Evolutionary conservation across 2,888 invertebrate genomes (phyloP), one percentile per base, ranked within the genome.

Genomic region (Oscheius sp.): DNA sequence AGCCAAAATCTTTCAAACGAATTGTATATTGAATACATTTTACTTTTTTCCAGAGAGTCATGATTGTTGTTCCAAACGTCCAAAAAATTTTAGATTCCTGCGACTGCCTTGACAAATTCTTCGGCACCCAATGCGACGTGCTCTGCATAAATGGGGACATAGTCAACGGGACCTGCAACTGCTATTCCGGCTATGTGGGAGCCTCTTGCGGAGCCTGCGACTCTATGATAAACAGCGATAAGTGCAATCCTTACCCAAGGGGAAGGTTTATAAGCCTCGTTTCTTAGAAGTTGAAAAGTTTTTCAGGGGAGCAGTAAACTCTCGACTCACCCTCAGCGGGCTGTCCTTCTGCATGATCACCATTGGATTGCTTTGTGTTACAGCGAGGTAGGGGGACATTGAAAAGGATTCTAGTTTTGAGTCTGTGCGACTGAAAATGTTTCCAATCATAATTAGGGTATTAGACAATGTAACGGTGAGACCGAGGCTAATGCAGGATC

Each of bases 291-390:
- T 42, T 42, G 42, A 5, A 7, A 42, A 42, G 7, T 42, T 42
- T 42, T 42, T 65, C 21, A 73, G 73, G 42, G 75, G 75, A 47
- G 76, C 78, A 1, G 82, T 84, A 2, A 84, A 84, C 70, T 84
- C 84, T 21, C 76, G 84, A 13, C 71, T 84, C 35, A 84, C 84
- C 0, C 79, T 84, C 33, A 81, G 81, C 55, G 84, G 84, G 13
- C 79, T 84, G 21, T 82, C 84, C n/a, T 84, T 84, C 72, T 84
- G 84, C 55, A 79, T 84, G 60, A 81, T 84, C 55, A 84, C 84
- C 13, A 82, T 84, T 57, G 84, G 84, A 75, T 58, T 84, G 32
- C 76, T 84, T 13, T 84, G 84, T 66, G 79, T 84, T 48, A 80
- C 80, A 13, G 84, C 82, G 1, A 76, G 81, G 79, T 76, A 47